phyloP scores from a whole-genome alignment of 2,797 vertebrate species.

The Anableps anableps region DNA sequence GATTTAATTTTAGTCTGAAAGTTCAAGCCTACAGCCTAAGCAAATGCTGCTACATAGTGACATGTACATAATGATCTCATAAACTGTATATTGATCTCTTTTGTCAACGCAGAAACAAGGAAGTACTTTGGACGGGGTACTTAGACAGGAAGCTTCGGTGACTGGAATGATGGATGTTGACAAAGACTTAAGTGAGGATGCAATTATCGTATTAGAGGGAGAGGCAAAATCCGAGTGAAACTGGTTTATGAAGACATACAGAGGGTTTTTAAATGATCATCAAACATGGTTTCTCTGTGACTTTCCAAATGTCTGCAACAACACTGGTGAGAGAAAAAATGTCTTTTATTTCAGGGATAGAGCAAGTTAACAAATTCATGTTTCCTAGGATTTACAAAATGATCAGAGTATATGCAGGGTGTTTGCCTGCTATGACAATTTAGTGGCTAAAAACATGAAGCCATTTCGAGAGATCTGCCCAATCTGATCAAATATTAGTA shows the following conservation, averaged over 20 bases:
- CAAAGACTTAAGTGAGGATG: slow-evolving; percentile 37
- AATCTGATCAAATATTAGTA: neutral
- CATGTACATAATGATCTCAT: neutral
- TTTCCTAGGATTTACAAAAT: too few species aligned
- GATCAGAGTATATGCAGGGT: too few species aligned
- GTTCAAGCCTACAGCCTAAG: neutral
- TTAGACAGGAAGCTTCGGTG: slow-evolving; percentile 26
- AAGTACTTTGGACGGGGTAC: slow-evolving; percentile 34
- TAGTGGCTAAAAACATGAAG: neutral
- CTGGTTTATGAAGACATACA: slow-evolving; percentile 17
- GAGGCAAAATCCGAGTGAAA: slow-evolving; percentile 27
- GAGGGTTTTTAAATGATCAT: slow-evolving; percentile 1
- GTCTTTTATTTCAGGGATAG: neutral
- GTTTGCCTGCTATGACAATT: neutral
- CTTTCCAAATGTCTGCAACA: neutral
- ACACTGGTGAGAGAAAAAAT: neutral
- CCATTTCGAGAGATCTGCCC: neutral
- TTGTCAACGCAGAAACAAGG: slow-evolving; percentile 5
- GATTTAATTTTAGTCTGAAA: neutral
- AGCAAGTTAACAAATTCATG: neutral
- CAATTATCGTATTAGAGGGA: slow-evolving; percentile 51
- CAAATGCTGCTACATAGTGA: neutral
- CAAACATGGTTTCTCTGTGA: slow-evolving; percentile 14
- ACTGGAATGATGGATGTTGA: slow-evolving; percentile 48
- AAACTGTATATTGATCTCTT: neutral